Evolutionary conservation across 2,888 invertebrate genomes (phyloP), one percentile per base, ranked within the genome.

Genomic region (Drosophila meridionalis): DNA sequence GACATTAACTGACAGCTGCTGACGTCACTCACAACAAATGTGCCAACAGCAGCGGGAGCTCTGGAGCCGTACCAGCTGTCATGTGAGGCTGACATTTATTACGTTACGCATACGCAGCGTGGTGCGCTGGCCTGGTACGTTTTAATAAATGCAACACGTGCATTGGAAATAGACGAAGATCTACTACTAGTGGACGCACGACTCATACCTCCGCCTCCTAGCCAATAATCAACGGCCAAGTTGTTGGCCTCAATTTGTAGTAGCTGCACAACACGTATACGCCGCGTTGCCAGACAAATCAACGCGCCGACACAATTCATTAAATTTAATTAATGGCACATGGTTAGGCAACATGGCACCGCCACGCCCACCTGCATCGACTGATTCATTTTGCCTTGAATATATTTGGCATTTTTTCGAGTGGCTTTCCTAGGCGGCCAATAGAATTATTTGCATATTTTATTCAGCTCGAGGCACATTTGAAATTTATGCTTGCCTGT

Each of bases 261-360:
- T 57, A 78, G 40, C 20, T 20, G 20, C 20, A 20, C 20, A 20
- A 20, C 76, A 78, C 83, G 85, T 85, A 84, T 87, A 87, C 80
- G 87, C 60, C 64, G 57, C 73, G 68, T 75, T 80, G 68, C 45
- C 6, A 11, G 59, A 73, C 40, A 86, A 86, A 86, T 89, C 85
- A 85, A 77, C 85, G 64, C 84, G 65, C 48, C 70, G 87, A 65
- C 76, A 85, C 75, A 83, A 82, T 87, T 89, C 84, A 89, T 85
- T 87, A 87, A 87, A 74, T 89, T 77, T 85, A 84, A 85, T 85
- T 85, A 85, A 85, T 82, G 77, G 58, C 67, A 69, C 52, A 69
- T 71, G 76, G 77, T 77, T 80, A 68, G 59, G 3, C 62, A 32
- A 40, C 61, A 32, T 28, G 20, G 7, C 45, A 42, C 38, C 12